A percentile compares a stretch with the other conserved stretches of the same genome.
Evolutionary conservation across 2,113 vertebrate genomes (phyloP).

Genomic region (Ptyas mucosa): DNA sequence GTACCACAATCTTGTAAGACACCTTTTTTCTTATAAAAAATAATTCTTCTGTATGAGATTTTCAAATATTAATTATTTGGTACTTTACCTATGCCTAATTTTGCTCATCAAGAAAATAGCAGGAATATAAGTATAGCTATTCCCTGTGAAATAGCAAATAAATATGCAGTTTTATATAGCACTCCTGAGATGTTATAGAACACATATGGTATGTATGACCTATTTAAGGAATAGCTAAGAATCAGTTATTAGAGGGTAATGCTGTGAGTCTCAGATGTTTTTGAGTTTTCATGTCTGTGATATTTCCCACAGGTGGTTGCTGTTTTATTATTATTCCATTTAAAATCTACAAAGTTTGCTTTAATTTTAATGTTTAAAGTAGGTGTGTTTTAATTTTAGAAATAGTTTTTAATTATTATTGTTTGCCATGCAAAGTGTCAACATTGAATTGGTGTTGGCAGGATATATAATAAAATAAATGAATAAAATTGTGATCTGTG

Average conservation of each 20-base stretch:
- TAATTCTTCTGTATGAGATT: neutral
- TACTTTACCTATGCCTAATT: neutral
- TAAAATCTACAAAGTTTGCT: neutral
- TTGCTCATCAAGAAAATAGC: neutral
- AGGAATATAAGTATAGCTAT: neutral
- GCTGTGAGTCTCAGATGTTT: neutral
- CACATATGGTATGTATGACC: neutral
- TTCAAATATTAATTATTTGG: neutral
- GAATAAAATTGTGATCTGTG: neutral
- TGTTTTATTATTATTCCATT: neutral
- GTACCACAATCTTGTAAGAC: neutral
- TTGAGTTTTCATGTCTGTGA: neutral
- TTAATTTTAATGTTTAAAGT: neutral
- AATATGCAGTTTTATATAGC: neutral
- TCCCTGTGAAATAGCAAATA: neutral
- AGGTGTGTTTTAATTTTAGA: neutral
- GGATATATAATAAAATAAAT: neutral
- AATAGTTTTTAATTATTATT: neutral
- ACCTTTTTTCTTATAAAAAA: neutral
- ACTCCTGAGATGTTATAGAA: neutral
- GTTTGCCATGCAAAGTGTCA: neutral
- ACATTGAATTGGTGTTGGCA: neutral
- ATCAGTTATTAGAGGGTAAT: neutral
- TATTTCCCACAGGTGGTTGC: neutral
- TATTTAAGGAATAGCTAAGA: neutral